Evolutionary conservation across 2,797 vertebrate species (phyloP), one percentile per base, ranked within the genome.

Genomic region (Cygnus olor): DNA sequence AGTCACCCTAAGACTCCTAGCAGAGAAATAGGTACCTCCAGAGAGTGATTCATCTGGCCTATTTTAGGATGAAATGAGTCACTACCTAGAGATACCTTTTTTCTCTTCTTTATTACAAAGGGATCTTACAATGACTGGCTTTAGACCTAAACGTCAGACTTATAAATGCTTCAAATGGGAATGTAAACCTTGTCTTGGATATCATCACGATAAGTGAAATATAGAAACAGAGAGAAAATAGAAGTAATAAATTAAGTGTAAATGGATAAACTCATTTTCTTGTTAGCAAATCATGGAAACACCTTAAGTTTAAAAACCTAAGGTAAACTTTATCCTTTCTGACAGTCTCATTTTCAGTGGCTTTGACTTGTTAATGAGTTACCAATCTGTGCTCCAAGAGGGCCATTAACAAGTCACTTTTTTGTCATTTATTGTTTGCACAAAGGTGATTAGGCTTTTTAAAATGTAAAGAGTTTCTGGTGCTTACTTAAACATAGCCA

Each of bases 11-110:
- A 80, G 34, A 25, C 69, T 88, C 69, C 70, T 57, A 72, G n/a
- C 12, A 79, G 83, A 88, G 51, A 84, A 91, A 80, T 8, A 72
- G 34, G n/a, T 77, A 63, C 28, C 89, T 93, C 74, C 78, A 88
- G 60, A 70, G 27, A 27, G 76, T 91, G 74, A 92, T 84, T 95
- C 88, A 76, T 63, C 51, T 72, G 83, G 49, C 14, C 51, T 93
- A 25, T 88, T 93, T 89, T 64, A 81, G 51, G 47, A 89, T 70
- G 8, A 88, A 88, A 69, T 77, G 14, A 91, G 81, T 91, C 78
- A 86, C 66, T 82, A 57, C 64, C n/a, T 66, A 64, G 24, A 60
- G 27, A n/a, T 88, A 70, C 38, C 73, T 79, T 1, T 91, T 83
- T 88, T 72, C 10, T 85, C 22, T 12, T 54, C 54, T 61, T 54